Percentiles rank a stretch among this genome's conserved stretches.
Evolutionary conservation across 2,797 vertebrate species (phyloP).

Genomic region (Aldrovandia affinis): DNA sequence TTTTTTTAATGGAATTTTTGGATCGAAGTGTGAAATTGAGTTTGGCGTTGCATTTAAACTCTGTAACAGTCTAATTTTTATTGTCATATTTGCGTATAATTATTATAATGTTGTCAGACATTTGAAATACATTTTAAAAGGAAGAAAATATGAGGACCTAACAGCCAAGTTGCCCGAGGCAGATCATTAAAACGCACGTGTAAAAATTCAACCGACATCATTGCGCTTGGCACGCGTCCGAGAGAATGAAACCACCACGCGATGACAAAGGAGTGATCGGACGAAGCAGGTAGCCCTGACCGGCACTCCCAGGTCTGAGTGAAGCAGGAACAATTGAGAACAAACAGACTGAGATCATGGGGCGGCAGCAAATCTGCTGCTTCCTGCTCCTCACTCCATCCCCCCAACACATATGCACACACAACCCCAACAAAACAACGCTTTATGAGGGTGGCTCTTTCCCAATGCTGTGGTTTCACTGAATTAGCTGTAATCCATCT

Average conservation of each 20-base stretch:
- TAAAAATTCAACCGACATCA: neutral
- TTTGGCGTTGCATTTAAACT: too few relatives aligned
- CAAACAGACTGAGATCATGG: neutral
- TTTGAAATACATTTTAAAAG: too few relatives aligned
- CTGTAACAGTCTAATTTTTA: too few relatives aligned
- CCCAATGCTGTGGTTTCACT: constrained; percentile 35
- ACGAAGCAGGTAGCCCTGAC: constrained; percentile 56
- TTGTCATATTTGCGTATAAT: neutral
- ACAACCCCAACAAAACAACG: neutral
- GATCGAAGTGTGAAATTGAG: too few relatives aligned
- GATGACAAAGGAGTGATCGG: neutral
- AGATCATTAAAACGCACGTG: neutral
- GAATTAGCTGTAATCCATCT: constrained; percentile 48
- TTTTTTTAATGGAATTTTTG: neutral
- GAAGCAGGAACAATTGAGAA: neutral
- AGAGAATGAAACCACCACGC: neutral
- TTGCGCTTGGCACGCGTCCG: neutral
- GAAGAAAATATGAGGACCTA: too few relatives aligned
- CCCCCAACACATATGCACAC: neutral
- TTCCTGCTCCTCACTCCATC: constrained; percentile 32
- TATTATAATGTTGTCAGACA: neutral
- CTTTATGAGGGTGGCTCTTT: constrained; percentile 29
- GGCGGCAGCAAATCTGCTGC: constrained; percentile 14
- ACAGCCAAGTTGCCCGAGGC: too few relatives aligned
- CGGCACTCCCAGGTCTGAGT: neutral